These are phyloP conservation scores for Polydesmus complanatus DNA, from an alignment of 2,888 invertebrate genomes.

Conservation along the genomic window DNA sequence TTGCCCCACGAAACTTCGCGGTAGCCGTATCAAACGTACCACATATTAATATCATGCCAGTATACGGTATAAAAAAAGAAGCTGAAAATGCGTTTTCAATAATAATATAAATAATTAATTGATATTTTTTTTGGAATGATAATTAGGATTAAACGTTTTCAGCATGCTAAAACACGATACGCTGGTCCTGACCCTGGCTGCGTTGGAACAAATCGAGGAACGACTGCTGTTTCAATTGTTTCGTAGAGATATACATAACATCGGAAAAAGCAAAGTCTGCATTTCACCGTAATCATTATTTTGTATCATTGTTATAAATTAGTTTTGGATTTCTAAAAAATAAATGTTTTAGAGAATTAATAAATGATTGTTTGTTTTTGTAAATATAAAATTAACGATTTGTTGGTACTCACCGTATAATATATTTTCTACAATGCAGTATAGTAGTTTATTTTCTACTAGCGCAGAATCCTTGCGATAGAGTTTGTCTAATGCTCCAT, in stretches of 20 bases:
- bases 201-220: slow-evolving; percentile 70
- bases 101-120: neutral
- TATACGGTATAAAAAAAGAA: slow-evolving; percentile 72
- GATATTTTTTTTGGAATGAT: slow-evolving; percentile 5
- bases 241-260: slow-evolving; percentile 36
- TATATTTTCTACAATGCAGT: too few species aligned
- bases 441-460: too few species aligned
- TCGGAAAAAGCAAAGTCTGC: neutral
- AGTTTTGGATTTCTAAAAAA: too few species aligned
- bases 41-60: slow-evolving; percentile 86
- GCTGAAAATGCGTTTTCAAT: slow-evolving; percentile 18
- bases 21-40: slow-evolving; percentile 61
- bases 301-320: too few species aligned
- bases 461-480: neutral
- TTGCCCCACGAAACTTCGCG: slow-evolving; percentile 76
- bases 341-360: too few species aligned
- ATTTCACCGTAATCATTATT: too few species aligned
- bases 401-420: too few species aligned
- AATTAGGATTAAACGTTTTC: slow-evolving; percentile 67
- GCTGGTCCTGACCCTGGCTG: slow-evolving; percentile 67
- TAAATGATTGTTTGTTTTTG: too few species aligned
- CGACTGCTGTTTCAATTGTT: slow-evolving; percentile 55
- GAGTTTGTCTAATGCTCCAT: slow-evolving; percentile 8
- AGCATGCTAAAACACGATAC: slow-evolving; percentile 96
- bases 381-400: too few species aligned